A percentile compares a stretch with the other conserved stretches of the same genome.
Conservation (phyloP, 2,888 invertebrate genomes). For the Stenodema calcarata region DNA sequence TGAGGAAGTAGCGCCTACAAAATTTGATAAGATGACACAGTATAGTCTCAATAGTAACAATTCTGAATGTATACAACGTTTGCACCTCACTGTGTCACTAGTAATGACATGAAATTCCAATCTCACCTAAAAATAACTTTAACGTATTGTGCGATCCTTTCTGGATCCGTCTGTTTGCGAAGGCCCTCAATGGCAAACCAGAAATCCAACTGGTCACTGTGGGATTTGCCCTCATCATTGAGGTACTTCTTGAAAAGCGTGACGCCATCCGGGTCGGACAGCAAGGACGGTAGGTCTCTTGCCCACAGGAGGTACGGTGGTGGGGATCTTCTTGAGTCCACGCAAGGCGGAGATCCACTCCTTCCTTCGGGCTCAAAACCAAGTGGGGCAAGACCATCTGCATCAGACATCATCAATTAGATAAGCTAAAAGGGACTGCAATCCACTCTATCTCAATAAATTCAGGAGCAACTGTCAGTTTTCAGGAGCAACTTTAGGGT, state of each 20-base stretch:
- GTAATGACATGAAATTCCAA: background rate
- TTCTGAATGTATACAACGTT: too few relatives aligned
- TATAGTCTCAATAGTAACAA: too few relatives aligned
- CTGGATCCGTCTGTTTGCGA: conserved; percentile 77
- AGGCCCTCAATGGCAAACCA: conserved; percentile 93
- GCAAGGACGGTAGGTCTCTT: conserved; percentile 78
- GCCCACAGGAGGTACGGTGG: conserved; percentile 90
- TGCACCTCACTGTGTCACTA: background rate
- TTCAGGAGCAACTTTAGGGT: too few relatives aligned
- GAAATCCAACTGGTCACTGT: conserved; percentile 84
- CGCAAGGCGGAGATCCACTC: conserved; percentile 61
- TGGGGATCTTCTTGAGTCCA: conserved; percentile 62
- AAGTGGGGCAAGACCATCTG: conserved; percentile 62
- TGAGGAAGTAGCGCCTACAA: conserved; percentile 58
- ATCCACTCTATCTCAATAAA: too few relatives aligned
- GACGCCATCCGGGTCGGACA: conserved; percentile 89
- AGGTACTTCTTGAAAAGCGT: conserved; percentile 84
- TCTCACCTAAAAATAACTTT: conserved; percentile 80
- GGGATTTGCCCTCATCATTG: conserved; percentile 76
- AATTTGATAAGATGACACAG: too few relatives aligned
- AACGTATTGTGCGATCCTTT: conserved; percentile 75
- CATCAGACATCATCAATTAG: too few relatives aligned
- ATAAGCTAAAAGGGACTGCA: too few relatives aligned
- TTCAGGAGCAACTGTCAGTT: too few relatives aligned
- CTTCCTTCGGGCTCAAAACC: conserved; percentile 69